Conservation (phyloP, 2,888 invertebrate species). For the Stegophylla sp. region DNA sequence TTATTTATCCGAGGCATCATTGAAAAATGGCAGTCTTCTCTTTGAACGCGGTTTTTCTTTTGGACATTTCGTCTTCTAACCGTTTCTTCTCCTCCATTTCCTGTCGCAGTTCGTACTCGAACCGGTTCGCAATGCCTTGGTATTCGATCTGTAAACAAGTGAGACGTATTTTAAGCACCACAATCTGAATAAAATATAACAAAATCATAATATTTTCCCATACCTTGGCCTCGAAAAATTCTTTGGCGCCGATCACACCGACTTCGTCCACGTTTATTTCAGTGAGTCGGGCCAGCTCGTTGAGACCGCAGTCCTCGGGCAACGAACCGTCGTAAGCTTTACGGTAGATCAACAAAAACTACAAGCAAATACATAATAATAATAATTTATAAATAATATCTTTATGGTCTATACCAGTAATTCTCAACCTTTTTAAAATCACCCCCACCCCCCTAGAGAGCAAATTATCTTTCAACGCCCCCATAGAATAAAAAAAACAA, state of each 20-base stretch:
- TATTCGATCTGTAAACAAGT: constrained; percentile 76
- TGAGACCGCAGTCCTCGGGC: constrained; percentile 83
- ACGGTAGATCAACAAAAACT: constrained; percentile 73
- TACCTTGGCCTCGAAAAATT: constrained; percentile 94
- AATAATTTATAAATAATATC: too few species aligned
- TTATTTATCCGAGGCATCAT: constrained; percentile 42
- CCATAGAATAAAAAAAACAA: too few species aligned
- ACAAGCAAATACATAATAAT: constrained; percentile 58
- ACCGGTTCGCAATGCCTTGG: constrained; percentile 81
- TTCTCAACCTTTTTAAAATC: too few species aligned
- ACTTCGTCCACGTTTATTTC: constrained; percentile 94
- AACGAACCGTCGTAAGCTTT: constrained; percentile 93
- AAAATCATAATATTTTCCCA: background rate
- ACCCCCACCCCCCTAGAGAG: too few species aligned
- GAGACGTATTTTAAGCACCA: background rate
- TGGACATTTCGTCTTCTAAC: constrained; percentile 82
- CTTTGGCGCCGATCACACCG: constrained; percentile 92
- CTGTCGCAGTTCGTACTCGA: constrained; percentile 89
- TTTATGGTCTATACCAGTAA: too few species aligned
- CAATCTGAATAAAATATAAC: background rate
- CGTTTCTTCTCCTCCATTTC: constrained; percentile 89
- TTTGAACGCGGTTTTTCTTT: constrained; percentile 82
- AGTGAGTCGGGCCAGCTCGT: constrained; percentile 82
- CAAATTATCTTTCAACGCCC: too few species aligned
- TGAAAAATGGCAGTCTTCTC: constrained; percentile 87